These are phyloP conservation scores for Echeneis naucrates DNA, from an alignment of 2,797 vertebrate species.

Conservation along the genomic window DNA sequence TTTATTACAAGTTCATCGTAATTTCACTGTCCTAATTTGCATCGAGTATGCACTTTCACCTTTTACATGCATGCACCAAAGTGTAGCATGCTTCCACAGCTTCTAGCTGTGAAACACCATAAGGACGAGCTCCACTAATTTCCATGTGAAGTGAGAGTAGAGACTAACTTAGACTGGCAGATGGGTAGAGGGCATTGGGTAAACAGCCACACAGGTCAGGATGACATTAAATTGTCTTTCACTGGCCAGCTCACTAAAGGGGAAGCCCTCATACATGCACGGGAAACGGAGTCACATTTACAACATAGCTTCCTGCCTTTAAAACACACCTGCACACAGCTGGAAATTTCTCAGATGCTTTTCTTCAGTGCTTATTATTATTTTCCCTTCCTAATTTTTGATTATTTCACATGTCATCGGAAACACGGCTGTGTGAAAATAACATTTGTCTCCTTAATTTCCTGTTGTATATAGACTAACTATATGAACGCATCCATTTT, in stretches of 20 bases:
- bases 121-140: slow-evolving; percentile 37
- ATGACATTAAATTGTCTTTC: slow-evolving; percentile 72
- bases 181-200: slow-evolving; percentile 72
- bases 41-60: neutral
- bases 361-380: neutral
- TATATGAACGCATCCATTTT: neutral
- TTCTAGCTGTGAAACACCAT: slow-evolving; percentile 3
- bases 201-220: slow-evolving; percentile 66
- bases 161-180: slow-evolving; percentile 71
- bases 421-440: neutral
- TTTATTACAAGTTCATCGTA: neutral
- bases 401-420: neutral
- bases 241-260: slow-evolving; percentile 40
- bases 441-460: neutral
- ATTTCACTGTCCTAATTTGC: slow-evolving; percentile 4
- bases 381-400: neutral
- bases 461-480: neutral
- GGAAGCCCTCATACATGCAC: slow-evolving; percentile 23
- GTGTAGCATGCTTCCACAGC: slow-evolving; percentile 12
- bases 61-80: neutral
- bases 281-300: slow-evolving; percentile 16
- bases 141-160: slow-evolving; percentile 42
- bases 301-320: neutral
- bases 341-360: neutral
- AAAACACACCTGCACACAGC: slow-evolving; percentile 7